phyloP scores from a whole-genome alignment of 2,113 vertebrate species.

The Mirza zaza region DNA sequence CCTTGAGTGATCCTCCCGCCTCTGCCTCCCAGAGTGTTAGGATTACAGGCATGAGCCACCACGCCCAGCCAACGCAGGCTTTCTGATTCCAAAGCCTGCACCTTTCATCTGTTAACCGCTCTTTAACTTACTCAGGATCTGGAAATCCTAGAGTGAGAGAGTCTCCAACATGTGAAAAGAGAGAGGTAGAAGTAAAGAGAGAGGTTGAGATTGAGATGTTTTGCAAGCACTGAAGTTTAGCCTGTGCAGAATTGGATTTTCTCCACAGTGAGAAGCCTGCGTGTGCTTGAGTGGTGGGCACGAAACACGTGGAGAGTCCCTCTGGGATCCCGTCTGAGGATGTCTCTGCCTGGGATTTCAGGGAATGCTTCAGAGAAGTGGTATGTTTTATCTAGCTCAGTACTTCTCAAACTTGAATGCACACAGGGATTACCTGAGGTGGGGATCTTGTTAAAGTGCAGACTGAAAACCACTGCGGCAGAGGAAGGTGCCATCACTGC shows the following conservation, averaged over 20 bases:
- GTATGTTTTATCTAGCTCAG: not conserved
- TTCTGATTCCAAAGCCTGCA: not conserved
- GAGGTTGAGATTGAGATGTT: not conserved
- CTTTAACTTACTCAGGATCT: not conserved
- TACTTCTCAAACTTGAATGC: not conserved
- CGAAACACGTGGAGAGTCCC: not conserved
- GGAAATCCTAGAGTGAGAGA: not conserved
- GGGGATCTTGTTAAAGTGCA: not conserved
- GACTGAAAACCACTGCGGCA: not conserved
- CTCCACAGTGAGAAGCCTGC: not conserved
- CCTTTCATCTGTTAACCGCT: not conserved
- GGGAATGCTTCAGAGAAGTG: not conserved
- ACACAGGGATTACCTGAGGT: not conserved
- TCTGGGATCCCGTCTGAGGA: not conserved
- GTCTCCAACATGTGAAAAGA: not conserved
- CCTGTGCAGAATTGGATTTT: not conserved
- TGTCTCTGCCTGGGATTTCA: not conserved
- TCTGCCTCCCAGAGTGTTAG: too few species aligned
- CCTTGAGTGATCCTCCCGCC: too few species aligned
- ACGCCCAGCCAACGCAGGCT: fast-evolving
- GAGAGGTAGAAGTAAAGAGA: not conserved
- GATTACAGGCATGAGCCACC: too few species aligned
- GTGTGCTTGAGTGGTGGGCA: not conserved
- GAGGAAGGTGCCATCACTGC: not conserved
- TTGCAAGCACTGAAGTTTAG: not conserved